phyloP scores from a whole-genome alignment of 2,888 invertebrate genomes.

The Stenurella melanura region DNA sequence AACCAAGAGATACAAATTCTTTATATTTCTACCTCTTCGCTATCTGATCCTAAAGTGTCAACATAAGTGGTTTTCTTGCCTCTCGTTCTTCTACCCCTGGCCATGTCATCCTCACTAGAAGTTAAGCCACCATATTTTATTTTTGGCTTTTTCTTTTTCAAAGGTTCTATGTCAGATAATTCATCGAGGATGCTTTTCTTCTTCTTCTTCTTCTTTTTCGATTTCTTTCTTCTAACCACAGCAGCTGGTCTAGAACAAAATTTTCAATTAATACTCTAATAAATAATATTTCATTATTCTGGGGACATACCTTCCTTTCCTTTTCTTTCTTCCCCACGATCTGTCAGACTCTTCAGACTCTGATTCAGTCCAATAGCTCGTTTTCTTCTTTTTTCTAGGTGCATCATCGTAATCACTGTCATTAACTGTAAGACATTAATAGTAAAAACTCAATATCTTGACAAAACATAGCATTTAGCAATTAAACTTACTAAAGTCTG shows the following conservation, averaged over 20 bases:
- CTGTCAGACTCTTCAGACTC: constrained; percentile 79
- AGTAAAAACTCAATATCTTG: constrained; percentile 18
- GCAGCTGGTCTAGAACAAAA: constrained; percentile 50
- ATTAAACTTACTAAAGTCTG: constrained; percentile 74
- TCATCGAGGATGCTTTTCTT: constrained; percentile 54
- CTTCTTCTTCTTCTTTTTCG: constrained; percentile 71
- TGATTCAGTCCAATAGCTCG: constrained; percentile 77
- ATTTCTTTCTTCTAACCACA: constrained; percentile 70
- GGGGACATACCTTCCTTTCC: constrained; percentile 58
- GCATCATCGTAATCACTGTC: constrained; percentile 73
- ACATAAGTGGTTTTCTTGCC: constrained; percentile 86
- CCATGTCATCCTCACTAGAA: constrained; percentile 73
- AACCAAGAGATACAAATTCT: background rate
- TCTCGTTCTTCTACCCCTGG: constrained; percentile 79
- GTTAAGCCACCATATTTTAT: constrained; percentile 78
- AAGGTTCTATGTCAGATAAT: constrained; percentile 48
- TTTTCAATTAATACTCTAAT: background rate
- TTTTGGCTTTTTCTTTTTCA: constrained; percentile 72
- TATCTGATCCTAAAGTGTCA: constrained; percentile 84
- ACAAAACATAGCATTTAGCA: background rate
- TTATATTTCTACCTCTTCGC: constrained; percentile 79
- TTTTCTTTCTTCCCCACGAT: constrained; percentile 71
- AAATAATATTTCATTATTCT: background rate
- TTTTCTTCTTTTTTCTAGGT: constrained; percentile 76
- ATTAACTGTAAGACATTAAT: constrained; percentile 65